These are phyloP conservation scores for Frankliniella fusca DNA, from an alignment of 2,888 invertebrate genomes.

Conservation along the genomic window DNA sequence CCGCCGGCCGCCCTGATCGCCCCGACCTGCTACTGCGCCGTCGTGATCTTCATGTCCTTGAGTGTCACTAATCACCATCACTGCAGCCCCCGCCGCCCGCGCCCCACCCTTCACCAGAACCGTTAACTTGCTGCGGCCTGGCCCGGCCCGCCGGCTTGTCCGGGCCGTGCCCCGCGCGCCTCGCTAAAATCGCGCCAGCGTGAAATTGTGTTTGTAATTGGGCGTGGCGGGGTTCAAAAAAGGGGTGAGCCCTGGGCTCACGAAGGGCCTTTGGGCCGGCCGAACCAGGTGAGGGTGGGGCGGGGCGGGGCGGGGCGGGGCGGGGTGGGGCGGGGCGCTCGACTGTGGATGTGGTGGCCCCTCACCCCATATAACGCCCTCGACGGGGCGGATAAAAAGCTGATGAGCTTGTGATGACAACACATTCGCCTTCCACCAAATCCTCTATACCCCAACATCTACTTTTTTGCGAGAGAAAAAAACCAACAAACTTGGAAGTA, in stretches of 20 bases:
- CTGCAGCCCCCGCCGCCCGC: not conserved
- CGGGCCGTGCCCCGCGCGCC: not conserved
- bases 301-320: not conserved
- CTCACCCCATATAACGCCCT: too few relatives aligned
- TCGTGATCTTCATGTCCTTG: not conserved
- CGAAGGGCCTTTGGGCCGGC: not conserved
- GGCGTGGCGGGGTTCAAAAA: not conserved
- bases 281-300: not conserved
- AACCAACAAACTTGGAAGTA: too few relatives aligned
- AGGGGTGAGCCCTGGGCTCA: not conserved
- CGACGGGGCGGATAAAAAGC: too few relatives aligned
- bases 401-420: too few relatives aligned
- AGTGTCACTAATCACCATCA: conserved; percentile 5
- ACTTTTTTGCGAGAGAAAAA: too few relatives aligned
- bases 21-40: not conserved
- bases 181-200: not conserved
- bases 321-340: not conserved
- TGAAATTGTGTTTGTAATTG: conserved; percentile 25
- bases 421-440: too few relatives aligned
- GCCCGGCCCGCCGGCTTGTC: not conserved
- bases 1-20: not conserved
- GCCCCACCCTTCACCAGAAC: not conserved
- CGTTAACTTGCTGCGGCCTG: not conserved
- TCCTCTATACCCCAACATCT: too few relatives aligned
- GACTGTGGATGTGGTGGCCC: not conserved